These are phyloP conservation scores for Pangasianodon hypophthalmus DNA, from an alignment of 2,113 vertebrate species.

Conservation along the genomic window DNA sequence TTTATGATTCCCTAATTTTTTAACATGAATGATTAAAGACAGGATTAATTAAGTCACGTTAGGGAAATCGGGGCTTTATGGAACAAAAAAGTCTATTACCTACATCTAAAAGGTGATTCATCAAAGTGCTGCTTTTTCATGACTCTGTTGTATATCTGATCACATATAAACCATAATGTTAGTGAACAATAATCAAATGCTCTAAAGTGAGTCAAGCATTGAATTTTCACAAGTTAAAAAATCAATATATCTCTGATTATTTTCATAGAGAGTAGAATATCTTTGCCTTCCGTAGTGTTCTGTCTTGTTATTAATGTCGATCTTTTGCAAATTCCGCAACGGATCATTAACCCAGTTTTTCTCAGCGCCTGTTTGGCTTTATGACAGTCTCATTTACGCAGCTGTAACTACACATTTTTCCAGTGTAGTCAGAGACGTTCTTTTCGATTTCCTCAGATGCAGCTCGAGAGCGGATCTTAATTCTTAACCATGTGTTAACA, in stretches of 20 bases:
- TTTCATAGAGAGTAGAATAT: background rate
- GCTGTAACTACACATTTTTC: conserved; percentile 5
- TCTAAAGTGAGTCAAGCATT: background rate
- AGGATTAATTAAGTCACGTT: background rate
- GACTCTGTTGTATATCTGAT: background rate
- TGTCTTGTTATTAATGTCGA: background rate
- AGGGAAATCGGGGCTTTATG: background rate
- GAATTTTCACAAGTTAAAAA: background rate
- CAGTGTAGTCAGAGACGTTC: background rate
- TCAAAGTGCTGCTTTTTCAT: background rate
- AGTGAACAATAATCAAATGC: background rate
- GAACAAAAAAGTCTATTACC: background rate
- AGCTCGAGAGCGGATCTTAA: background rate
- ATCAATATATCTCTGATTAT: background rate
- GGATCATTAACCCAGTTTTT: conserved; percentile 10
- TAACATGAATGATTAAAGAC: background rate
- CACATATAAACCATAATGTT: background rate
- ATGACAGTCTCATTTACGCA: conserved; percentile 26
- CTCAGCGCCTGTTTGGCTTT: conserved; percentile 14
- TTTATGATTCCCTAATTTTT: background rate
- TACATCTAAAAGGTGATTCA: background rate
- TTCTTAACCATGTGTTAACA: background rate
- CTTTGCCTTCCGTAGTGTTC: background rate
- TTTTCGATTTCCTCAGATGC: background rate
- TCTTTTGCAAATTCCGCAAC: background rate